Percentiles rank a stretch among this genome's conserved stretches.
phyloP scores from a whole-genome alignment of 2,888 invertebrate genomes.

The Macaria notata region DNA sequence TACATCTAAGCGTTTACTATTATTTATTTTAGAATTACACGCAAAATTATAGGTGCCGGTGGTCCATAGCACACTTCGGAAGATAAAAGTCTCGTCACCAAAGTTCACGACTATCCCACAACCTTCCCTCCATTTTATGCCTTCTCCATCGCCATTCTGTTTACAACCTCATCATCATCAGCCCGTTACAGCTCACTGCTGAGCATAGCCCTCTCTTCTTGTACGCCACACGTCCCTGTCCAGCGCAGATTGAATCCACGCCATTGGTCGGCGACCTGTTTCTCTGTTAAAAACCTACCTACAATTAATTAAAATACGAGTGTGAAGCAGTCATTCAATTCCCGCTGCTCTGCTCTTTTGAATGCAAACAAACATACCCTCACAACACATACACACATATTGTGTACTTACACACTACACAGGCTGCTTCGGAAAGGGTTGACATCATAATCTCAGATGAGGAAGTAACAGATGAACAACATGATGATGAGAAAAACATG shows the following conservation, averaged over 20 bases:
- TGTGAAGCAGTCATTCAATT: conserved; percentile 11
- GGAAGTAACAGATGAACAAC: neutral
- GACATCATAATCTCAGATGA: conserved; percentile 19
- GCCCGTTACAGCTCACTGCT: too few relatives aligned
- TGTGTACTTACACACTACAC: neutral
- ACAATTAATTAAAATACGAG: conserved; percentile 16
- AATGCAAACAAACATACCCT: conserved; percentile 10
- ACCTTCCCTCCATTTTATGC: too few relatives aligned
- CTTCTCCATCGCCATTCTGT: too few relatives aligned
- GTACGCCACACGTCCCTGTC: too few relatives aligned
- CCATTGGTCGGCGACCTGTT: too few relatives aligned
- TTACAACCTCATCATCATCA: too few relatives aligned
- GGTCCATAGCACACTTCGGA: neutral
- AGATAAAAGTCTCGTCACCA: too few relatives aligned
- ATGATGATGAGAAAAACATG: neutral
- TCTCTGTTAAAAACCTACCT: neutral
- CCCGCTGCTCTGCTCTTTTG: conserved; percentile 17
- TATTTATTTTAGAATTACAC: neutral
- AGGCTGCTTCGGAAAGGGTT: conserved; percentile 22
- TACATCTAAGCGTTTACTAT: neutral
- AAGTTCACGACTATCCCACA: too few relatives aligned
- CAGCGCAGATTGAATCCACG: too few relatives aligned
- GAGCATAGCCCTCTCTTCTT: too few relatives aligned
- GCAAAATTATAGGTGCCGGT: neutral
- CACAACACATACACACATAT: neutral